Percentiles rank a stretch among this genome's conserved stretches.
Conservation (phyloP, 2,113 vertebrate genomes). For the Melanerpes formicivorus region DNA sequence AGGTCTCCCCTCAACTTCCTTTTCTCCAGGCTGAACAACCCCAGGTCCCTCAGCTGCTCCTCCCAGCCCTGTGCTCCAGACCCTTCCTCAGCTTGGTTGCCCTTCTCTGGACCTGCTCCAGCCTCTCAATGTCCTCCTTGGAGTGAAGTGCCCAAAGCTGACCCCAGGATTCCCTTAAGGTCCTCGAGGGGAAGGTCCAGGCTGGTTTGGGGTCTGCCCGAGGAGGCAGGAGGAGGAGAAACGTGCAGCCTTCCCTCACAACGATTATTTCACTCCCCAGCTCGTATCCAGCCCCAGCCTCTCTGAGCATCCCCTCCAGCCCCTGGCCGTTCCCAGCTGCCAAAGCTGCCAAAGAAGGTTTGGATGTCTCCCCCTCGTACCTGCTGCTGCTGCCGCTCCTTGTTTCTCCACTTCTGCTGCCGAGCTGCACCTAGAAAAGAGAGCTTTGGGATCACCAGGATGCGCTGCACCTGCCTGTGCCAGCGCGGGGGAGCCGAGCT, state of each 20-base stretch:
- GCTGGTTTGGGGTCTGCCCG: background rate
- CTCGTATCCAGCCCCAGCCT: rapidly evolving
- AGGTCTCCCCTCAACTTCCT: no score
- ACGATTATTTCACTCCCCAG: background rate
- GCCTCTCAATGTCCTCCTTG: no score
- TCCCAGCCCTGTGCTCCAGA: no score
- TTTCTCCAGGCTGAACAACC: no score
- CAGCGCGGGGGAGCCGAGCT: background rate
- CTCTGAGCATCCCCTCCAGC: background rate
- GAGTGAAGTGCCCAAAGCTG: no score
- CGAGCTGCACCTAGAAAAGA: background rate
- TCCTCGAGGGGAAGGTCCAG: no score
- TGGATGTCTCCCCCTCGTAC: background rate
- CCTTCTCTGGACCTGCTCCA: no score
- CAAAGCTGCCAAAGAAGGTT: background rate
- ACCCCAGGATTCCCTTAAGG: no score
- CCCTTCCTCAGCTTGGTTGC: no score
- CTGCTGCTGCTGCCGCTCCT: background rate
- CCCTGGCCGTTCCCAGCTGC: background rate
- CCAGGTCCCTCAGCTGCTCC: no score
- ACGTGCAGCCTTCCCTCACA: background rate
- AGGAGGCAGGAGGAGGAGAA: background rate
- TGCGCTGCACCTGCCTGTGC: background rate
- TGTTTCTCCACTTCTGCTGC: background rate
- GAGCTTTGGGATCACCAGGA: background rate